Evolutionary conservation across 1,140 invertebrate species (phyloP).

Genomic region (Akabosia matsudoensis): DNA sequence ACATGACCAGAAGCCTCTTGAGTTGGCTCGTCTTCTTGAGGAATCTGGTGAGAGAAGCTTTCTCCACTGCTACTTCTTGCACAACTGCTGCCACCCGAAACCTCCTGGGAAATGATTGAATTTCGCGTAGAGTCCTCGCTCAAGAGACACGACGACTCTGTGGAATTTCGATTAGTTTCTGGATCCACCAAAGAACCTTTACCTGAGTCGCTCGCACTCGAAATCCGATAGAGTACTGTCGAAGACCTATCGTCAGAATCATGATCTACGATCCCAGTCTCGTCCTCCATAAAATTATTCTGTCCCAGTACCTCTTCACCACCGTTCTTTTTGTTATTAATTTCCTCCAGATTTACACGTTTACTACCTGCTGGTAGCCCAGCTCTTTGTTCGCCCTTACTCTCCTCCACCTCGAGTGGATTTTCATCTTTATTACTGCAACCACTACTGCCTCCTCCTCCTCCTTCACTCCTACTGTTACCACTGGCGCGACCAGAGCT

Average conservation of each 20-base stretch:
- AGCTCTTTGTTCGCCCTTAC: neutral
- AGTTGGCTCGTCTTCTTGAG: neutral
- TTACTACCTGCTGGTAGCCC: neutral
- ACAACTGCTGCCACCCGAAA: constrained; percentile 20
- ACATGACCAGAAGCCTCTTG: neutral
- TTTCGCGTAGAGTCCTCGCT: constrained; percentile 36
- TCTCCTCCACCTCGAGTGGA: neutral
- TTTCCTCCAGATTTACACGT: constrained; percentile 13
- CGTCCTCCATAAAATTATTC: neutral
- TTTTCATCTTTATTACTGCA: neutral
- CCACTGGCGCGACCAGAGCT: neutral
- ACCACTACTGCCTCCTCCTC: neutral
- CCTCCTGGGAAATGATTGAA: constrained; percentile 44
- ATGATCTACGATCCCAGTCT: constrained; percentile 24
- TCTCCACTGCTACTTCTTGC: constrained; percentile 4
- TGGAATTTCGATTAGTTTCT: constrained; percentile 46
- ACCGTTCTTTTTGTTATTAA: neutral
- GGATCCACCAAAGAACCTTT: constrained; percentile 42
- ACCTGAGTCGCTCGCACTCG: constrained; percentile 43
- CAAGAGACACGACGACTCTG: constrained; percentile 40
- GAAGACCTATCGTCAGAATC: constrained; percentile 3
- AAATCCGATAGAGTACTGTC: constrained; percentile 34
- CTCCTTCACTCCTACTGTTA: neutral
- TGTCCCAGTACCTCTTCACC: neutral
- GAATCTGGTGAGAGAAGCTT: constrained; percentile 4